Evolutionary conservation across 2,797 vertebrate genomes (phyloP).

Genomic region (Bryconaethiops microstoma): DNA sequence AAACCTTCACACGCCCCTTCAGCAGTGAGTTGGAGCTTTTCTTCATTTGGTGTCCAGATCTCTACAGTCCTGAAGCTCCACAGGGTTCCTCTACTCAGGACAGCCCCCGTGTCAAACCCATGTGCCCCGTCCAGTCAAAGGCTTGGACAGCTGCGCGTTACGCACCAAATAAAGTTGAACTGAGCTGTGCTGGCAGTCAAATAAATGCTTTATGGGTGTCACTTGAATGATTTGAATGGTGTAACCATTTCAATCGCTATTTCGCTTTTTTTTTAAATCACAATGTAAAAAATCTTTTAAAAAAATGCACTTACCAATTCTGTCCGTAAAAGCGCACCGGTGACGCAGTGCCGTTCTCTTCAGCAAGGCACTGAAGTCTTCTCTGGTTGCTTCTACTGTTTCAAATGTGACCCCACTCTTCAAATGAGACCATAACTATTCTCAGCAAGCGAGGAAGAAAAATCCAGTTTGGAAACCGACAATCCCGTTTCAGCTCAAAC

Average conservation of each 20-base stretch:
- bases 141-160: not conserved
- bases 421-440: not conserved
- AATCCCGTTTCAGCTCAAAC: not conserved
- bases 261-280: too few relatives aligned
- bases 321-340: not conserved
- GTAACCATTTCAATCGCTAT: too few relatives aligned
- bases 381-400: not conserved
- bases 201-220: not conserved
- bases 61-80: not conserved
- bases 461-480: not conserved
- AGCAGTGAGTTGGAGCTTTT: not conserved
- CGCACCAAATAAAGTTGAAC: not conserved
- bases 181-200: not conserved
- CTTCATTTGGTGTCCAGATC: not conserved
- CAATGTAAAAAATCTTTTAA: not conserved
- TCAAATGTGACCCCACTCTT: not conserved
- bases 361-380: not conserved
- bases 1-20: not conserved
- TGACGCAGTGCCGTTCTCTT: not conserved
- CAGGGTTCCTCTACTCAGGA: not conserved
- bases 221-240: too few relatives aligned
- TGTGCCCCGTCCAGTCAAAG: not conserved
- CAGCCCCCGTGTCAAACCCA: not conserved
- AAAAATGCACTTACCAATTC: conserved; percentile 8
- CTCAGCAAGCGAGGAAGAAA: not conserved